phyloP scores from a whole-genome alignment of 2,888 invertebrate species.

The Noctuana brunneofusca region DNA sequence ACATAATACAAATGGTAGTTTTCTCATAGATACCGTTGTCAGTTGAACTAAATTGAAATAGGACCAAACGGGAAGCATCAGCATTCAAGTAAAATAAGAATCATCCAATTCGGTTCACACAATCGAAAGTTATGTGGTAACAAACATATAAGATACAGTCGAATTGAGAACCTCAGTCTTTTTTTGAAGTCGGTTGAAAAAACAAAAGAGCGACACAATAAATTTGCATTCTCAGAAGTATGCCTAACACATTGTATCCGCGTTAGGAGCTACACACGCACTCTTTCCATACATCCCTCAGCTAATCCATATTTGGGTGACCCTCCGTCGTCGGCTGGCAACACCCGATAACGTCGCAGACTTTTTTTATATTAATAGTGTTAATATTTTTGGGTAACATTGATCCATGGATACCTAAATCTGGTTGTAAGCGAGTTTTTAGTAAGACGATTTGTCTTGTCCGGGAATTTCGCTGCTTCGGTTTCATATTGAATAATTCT shows the following conservation, averaged over 20 bases:
- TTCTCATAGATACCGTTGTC: too few relatives aligned
- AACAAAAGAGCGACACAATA: not conserved
- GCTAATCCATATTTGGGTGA: conserved; percentile 75
- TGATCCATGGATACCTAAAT: conserved; percentile 15
- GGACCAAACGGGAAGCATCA: too few relatives aligned
- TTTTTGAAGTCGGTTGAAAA: too few relatives aligned
- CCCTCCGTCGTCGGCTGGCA: conserved; percentile 59
- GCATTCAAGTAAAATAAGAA: too few relatives aligned
- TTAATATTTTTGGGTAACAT: conserved; percentile 19
- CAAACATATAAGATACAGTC: too few relatives aligned
- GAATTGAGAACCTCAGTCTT: too few relatives aligned
- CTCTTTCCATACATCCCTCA: conserved; percentile 64
- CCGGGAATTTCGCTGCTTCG: not conserved
- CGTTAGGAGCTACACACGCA: conserved; percentile 30
- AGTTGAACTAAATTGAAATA: too few relatives aligned
- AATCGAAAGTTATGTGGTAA: too few relatives aligned
- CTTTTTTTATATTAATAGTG: conserved; percentile 26
- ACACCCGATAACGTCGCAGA: conserved; percentile 25
- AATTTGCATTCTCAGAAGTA: not conserved
- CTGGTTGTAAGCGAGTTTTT: conserved; percentile 9
- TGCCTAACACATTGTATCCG: conserved; percentile 11
- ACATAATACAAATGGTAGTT: too few relatives aligned
- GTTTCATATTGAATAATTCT: not conserved
- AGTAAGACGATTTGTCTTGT: not conserved
- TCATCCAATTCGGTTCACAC: too few relatives aligned